Percentiles rank a stretch among this genome's conserved stretches.
Evolutionary conservation across 2,797 vertebrate species (phyloP).

Genomic region (Chelonia mydas): DNA sequence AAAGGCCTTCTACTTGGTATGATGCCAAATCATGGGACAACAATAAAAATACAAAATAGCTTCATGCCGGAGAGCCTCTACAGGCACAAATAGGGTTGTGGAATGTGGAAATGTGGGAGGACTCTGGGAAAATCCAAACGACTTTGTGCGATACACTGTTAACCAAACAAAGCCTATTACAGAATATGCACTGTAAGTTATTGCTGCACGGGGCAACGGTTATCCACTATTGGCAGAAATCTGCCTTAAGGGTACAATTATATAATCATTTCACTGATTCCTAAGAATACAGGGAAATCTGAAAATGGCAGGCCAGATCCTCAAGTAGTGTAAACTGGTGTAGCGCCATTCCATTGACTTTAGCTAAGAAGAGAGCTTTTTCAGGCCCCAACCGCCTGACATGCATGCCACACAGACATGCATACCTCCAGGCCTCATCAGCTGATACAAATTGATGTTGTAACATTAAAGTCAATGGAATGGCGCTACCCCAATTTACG

Average conservation of each 20-base stretch:
- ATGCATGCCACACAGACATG: too few species aligned
- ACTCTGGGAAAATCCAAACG: not conserved
- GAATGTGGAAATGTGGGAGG: not conserved
- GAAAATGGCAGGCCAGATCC: not conserved
- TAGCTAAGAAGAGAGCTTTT: too few species aligned
- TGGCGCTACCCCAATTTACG: too few species aligned
- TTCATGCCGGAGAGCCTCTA: not conserved
- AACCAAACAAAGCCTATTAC: not conserved
- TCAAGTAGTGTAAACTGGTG: not conserved
- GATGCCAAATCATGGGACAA: not conserved
- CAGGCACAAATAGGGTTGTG: not conserved
- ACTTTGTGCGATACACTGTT: not conserved
- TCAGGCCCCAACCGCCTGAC: too few species aligned
- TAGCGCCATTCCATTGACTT: not conserved
- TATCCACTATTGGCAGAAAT: constrained; percentile 1
- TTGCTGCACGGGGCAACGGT: not conserved
- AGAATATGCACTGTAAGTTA: not conserved
- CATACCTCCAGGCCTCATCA: not conserved
- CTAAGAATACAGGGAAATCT: not conserved
- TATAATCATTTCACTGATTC: not conserved
- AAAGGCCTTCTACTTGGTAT: not conserved
- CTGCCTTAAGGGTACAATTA: not conserved
- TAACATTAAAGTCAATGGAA: too few species aligned
- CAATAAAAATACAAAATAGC: constrained; percentile 1
- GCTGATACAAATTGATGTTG: not conserved